Evolutionary conservation across 2,113 vertebrate species (phyloP).

Genomic region (Rhagologus leucostigma): DNA sequence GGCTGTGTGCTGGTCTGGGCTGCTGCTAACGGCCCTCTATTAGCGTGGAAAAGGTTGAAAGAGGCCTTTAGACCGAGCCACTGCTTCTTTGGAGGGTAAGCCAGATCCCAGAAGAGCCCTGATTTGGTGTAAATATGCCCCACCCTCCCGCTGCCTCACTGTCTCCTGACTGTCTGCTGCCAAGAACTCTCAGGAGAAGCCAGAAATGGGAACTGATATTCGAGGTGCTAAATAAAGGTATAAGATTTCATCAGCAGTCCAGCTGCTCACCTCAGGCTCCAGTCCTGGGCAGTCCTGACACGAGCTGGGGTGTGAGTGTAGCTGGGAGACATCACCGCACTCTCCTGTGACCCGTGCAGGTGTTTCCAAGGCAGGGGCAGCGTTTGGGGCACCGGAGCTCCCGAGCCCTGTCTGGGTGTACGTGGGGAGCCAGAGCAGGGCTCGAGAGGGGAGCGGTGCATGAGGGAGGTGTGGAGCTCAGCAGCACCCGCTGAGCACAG

Average conservation of each 20-base stretch:
- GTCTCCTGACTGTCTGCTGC: not conserved
- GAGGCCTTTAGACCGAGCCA: not conserved
- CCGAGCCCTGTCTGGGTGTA: not conserved
- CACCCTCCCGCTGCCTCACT: not conserved
- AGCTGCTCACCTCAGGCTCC: not conserved
- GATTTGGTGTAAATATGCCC: not conserved
- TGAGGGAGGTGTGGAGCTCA: not conserved
- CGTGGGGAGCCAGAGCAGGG: not conserved
- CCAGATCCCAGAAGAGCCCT: not conserved
- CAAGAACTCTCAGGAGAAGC: not conserved
- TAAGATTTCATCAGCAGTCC: not conserved
- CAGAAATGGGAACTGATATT: not conserved
- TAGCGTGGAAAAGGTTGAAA: not conserved
- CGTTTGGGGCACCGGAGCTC: not conserved
- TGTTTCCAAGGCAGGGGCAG: not conserved
- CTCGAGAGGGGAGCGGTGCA: accelerated
- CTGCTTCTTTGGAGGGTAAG: not conserved
- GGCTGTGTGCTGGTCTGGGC: not conserved
- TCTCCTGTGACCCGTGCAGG: not conserved
- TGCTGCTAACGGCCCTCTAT: not conserved
- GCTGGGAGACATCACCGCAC: not conserved
- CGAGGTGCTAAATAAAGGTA: not conserved
- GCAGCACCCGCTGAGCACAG: not conserved
- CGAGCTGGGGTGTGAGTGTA: not conserved
- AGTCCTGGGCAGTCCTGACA: not conserved